Conservation (phyloP, 2,113 vertebrate species). For the Upupa epops region DNA sequence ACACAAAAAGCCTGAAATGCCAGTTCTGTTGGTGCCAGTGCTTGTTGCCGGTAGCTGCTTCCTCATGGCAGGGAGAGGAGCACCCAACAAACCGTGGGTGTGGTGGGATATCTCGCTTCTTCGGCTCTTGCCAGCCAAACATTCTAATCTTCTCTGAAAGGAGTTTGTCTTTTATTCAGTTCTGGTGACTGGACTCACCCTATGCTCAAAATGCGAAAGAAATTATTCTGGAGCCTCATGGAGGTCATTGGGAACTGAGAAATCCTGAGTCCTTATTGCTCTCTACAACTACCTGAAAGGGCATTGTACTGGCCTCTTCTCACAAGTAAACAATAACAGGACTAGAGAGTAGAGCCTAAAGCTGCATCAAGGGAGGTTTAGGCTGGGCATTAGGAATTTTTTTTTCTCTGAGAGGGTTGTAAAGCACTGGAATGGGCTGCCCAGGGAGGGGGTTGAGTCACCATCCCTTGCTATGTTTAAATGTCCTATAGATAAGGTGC, state of each 20-base stretch:
- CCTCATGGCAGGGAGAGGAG: background rate
- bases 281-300: too few species aligned
- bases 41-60: background rate
- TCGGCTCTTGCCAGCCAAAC: background rate
- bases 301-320: too few species aligned
- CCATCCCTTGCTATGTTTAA: too few species aligned
- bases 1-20: background rate
- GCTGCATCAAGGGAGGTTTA: too few species aligned
- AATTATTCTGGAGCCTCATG: background rate
- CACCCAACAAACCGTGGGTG: background rate
- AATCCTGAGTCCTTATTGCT: background rate
- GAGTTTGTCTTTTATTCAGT: background rate
- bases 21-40: background rate
- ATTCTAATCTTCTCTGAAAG: background rate
- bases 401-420: too few species aligned
- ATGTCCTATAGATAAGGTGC: too few species aligned
- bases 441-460: too few species aligned
- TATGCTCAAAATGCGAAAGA: background rate
- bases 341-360: too few species aligned
- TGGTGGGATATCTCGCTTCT: background rate
- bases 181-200: background rate
- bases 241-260: background rate
- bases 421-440: too few species aligned
- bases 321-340: too few species aligned
- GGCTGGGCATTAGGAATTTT: too few species aligned